These are phyloP conservation scores for Trialeurodes vaporariorum DNA, from an alignment of 1,140 invertebrate genomes.

Conservation along the genomic window DNA sequence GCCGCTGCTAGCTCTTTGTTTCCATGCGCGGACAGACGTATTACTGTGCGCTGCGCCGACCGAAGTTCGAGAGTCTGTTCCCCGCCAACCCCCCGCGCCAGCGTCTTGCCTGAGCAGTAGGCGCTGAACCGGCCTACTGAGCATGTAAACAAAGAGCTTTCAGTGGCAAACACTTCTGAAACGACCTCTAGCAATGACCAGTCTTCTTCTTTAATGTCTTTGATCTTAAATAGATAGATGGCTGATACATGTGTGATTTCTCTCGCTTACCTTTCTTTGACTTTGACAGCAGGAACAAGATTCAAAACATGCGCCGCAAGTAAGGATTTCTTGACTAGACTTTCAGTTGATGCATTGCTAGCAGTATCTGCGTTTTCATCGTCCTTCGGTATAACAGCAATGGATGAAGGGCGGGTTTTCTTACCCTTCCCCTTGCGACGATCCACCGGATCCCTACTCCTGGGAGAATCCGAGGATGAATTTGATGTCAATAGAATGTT, in stretches of 20 bases:
- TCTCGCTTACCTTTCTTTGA: slow-evolving; percentile 53
- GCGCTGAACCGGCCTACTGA: too few species aligned
- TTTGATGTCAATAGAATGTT: slow-evolving; percentile 6
- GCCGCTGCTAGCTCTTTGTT: too few species aligned
- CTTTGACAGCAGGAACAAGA: slow-evolving; percentile 64
- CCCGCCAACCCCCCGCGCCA: too few species aligned
- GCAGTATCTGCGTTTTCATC: slow-evolving; percentile 13
- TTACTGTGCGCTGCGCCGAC: too few species aligned
- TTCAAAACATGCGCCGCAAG: slow-evolving; percentile 63
- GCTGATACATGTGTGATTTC: too few species aligned
- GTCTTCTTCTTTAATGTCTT: neutral
- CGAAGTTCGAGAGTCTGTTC: too few species aligned
- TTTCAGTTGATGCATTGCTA: slow-evolving; percentile 46
- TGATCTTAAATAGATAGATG: slow-evolving; percentile 3
- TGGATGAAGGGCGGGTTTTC: slow-evolving; percentile 19
- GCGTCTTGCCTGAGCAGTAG: too few species aligned
- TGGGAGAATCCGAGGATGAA: slow-evolving; percentile 18
- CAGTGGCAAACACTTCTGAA: slow-evolving; percentile 2
- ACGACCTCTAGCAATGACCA: neutral
- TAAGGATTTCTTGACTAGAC: slow-evolving; percentile 55
- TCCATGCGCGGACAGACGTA: too few species aligned
- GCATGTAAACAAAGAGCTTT: too few species aligned
- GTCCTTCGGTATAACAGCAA: slow-evolving; percentile 14
- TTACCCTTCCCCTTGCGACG: slow-evolving; percentile 10
- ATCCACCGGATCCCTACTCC: slow-evolving; percentile 10